A percentile compares a stretch with the other conserved stretches of the same genome.
These are phyloP conservation scores for Platyscapa corneri DNA, from an alignment of 1,140 invertebrate species.

Conservation along the genomic window DNA sequence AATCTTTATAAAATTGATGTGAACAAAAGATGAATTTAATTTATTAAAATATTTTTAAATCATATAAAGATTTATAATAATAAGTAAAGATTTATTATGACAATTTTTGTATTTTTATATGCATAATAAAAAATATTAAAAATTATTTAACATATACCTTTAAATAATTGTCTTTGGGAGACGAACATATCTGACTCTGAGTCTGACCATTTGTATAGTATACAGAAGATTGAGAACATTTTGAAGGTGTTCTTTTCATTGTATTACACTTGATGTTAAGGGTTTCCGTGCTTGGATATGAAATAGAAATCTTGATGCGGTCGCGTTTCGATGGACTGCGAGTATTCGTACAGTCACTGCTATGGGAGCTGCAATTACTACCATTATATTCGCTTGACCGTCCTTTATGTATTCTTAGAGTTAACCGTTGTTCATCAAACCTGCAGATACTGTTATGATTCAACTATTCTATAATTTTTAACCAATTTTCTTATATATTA, in stretches of 20 bases:
- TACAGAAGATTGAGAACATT: constrained; percentile 68
- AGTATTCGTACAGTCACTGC: constrained; percentile 60
- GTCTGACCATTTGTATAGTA: constrained; percentile 71
- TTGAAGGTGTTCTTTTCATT: constrained; percentile 68
- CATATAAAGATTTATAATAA: no score
- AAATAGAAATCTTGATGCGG: constrained; percentile 87
- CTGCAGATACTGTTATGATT: constrained; percentile 59
- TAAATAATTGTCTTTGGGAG: constrained; percentile 66
- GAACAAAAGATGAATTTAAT: no score
- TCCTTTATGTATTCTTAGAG: constrained; percentile 92
- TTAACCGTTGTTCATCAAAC: constrained; percentile 90
- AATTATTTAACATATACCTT: constrained; percentile 59
- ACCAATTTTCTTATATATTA: no score
- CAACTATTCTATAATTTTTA: no score
- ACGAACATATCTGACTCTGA: constrained; percentile 67
- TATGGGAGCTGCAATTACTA: constrained; percentile 74
- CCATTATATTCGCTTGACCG: constrained; percentile 77
- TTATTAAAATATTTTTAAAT: no score
- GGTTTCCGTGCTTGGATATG: constrained; percentile 86
- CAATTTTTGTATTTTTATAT: not conserved
- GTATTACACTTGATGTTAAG: constrained; percentile 75
- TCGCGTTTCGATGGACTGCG: constrained; percentile 78
- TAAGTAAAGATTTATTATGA: not conserved
- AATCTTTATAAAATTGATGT: no score
- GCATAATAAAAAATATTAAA: not conserved